phyloP scores from a whole-genome alignment of 2,113 vertebrate genomes.

The Gnathonemus echidnorhynchus region DNA sequence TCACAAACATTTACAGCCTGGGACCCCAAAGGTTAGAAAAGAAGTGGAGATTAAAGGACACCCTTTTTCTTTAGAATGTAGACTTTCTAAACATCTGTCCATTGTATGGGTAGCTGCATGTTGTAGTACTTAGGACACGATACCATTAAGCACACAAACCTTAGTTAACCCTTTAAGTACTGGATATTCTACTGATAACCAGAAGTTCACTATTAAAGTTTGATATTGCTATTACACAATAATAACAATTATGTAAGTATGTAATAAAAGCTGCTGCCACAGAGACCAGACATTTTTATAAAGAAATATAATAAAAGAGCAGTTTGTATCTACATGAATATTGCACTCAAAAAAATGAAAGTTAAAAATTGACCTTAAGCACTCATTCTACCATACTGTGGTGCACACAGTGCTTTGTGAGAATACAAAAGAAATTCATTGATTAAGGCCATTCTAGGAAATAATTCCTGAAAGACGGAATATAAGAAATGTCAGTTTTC shows the following conservation, averaged over 20 bases:
- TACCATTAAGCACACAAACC: not conserved
- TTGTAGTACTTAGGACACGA: not conserved
- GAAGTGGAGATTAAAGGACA: not conserved
- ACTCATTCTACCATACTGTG: not conserved
- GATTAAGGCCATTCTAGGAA: not conserved
- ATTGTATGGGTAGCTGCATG: not conserved
- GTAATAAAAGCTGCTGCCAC: not conserved
- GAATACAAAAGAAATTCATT: not conserved
- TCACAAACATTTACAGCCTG: not conserved
- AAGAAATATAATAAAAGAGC: not conserved
- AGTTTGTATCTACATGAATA: not conserved
- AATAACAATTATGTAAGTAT: not conserved
- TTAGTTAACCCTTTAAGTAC: not conserved
- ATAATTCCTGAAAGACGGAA: not conserved
- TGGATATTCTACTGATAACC: not conserved
- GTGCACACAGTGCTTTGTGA: not conserved
- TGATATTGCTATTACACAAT: not conserved
- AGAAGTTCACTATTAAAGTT: not conserved
- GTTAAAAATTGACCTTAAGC: not conserved
- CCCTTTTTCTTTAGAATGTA: not conserved
- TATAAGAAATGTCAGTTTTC: not conserved
- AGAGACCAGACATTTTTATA: not conserved
- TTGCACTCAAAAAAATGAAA: not conserved
- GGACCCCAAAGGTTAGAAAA: not conserved
- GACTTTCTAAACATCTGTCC: not conserved